These are phyloP conservation scores for Drosophila teissieri DNA, from an alignment of 1,140 invertebrate genomes.

Conservation along the genomic window DNA sequence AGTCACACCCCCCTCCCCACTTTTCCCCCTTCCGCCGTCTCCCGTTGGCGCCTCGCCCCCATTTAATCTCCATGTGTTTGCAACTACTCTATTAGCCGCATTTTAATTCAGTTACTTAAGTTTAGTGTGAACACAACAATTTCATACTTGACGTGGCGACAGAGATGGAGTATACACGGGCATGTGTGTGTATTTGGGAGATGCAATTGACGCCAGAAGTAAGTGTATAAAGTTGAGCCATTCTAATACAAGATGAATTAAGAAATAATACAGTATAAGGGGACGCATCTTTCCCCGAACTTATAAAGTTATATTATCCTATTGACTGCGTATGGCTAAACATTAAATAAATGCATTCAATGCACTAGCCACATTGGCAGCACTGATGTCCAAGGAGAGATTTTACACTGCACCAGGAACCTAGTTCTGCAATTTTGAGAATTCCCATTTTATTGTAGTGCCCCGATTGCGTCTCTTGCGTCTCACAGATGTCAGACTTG, in stretches of 20 bases:
- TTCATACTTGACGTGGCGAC: constrained; percentile 72
- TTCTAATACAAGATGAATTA: too few species aligned
- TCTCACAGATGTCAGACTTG: constrained; percentile 38
- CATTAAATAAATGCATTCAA: not conserved
- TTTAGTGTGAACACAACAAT: constrained; percentile 83
- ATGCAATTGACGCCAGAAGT: not conserved
- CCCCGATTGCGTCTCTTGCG: constrained; percentile 1
- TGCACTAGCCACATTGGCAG: constrained; percentile 11
- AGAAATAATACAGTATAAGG: too few species aligned
- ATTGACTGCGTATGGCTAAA: too few species aligned
- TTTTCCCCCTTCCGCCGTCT: not conserved
- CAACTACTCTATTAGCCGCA: constrained; percentile 81
- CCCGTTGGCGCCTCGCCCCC: not conserved
- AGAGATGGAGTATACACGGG: constrained; percentile 1
- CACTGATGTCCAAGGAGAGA: constrained; percentile 7
- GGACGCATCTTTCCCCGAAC: too few species aligned
- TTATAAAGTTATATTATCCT: too few species aligned
- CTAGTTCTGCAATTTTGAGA: constrained; percentile 61
- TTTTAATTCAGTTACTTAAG: constrained; percentile 83
- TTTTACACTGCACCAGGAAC: constrained; percentile 3
- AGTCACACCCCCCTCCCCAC: constrained; percentile 16
- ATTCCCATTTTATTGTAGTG: constrained; percentile 59
- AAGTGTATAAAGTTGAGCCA: too few species aligned
- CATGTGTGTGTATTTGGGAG: not conserved
- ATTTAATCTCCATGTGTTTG: constrained; percentile 68